These are phyloP conservation scores for Epinephelus cyanopodus DNA, from an alignment of 2,113 vertebrate species.

Conservation along the genomic window DNA sequence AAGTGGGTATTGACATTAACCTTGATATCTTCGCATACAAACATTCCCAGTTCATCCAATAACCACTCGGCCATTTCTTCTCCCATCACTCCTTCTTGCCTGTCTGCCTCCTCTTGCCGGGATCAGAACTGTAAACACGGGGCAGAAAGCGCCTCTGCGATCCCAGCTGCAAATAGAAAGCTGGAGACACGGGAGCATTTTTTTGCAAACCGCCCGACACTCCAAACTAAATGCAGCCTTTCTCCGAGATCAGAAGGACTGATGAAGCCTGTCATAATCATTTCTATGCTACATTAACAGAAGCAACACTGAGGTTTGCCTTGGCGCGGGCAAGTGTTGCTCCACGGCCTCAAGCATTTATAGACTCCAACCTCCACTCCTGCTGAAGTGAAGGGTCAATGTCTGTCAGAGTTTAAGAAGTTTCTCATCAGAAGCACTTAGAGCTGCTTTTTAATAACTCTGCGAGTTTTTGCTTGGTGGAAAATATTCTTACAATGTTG, in stretches of 20 bases:
- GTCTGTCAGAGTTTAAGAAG: slow-evolving; percentile 58
- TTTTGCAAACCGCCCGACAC: slow-evolving; percentile 49
- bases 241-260: slow-evolving; percentile 69
- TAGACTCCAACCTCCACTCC: slow-evolving; percentile 41
- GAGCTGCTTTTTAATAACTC: slow-evolving; percentile 4
- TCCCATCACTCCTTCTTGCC: slow-evolving; percentile 34
- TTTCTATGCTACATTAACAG: slow-evolving; percentile 80
- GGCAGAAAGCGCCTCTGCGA: slow-evolving; percentile 49
- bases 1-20: background rate
- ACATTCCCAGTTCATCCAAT: slow-evolving; percentile 27
- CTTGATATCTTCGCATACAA: slow-evolving; percentile 4
- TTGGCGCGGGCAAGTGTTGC: slow-evolving; percentile 65
- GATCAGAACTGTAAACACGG: slow-evolving; percentile 47
- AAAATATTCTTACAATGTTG: slow-evolving; percentile 4
- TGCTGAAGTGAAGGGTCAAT: slow-evolving; percentile 42
- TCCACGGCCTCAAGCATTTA: slow-evolving; percentile 52
- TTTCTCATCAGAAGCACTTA: slow-evolving; percentile 50
- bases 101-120: slow-evolving; percentile 30
- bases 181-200: slow-evolving; percentile 47
- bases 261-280: slow-evolving; percentile 73
- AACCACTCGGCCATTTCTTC: slow-evolving; percentile 22
- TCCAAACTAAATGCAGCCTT: slow-evolving; percentile 64
- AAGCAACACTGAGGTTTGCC: slow-evolving; percentile 64
- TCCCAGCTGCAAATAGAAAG: slow-evolving; percentile 69
- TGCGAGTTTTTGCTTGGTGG: slow-evolving; percentile 11